These are phyloP conservation scores for Suillia variegata DNA, from an alignment of 2,888 invertebrate genomes.

Conservation along the genomic window DNA sequence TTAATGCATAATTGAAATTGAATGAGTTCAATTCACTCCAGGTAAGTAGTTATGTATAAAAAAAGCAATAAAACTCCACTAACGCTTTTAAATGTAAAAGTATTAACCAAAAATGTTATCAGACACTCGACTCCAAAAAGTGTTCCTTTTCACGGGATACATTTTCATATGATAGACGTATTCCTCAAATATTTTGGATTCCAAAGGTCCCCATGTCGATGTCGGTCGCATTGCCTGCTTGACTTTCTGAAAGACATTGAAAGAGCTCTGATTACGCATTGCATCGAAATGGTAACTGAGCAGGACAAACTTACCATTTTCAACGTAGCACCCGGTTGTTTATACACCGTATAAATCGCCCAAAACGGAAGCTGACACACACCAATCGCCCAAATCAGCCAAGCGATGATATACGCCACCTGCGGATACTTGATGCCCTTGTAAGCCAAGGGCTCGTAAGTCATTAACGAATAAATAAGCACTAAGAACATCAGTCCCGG, in stretches of 20 bases:
- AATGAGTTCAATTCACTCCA: too few species aligned
- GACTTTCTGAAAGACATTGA: slow-evolving; percentile 47
- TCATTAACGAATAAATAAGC: slow-evolving; percentile 71
- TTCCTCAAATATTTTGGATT: slow-evolving; percentile 59
- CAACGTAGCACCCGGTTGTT: slow-evolving; percentile 46
- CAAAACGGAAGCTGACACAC: slow-evolving; percentile 63
- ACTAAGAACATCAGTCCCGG: slow-evolving; percentile 74
- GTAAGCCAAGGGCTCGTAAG: slow-evolving; percentile 68
- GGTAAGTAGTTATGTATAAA: too few species aligned
- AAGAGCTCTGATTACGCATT: too few species aligned
- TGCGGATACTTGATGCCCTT: slow-evolving; percentile 67
- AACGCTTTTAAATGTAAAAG: too few species aligned
- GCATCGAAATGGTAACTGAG: not conserved
- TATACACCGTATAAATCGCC: slow-evolving; percentile 51
- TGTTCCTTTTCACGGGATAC: slow-evolving; percentile 12
- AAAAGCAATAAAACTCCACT: too few species aligned
- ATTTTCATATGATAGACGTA: slow-evolving; percentile 54
- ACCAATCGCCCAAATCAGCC: slow-evolving; percentile 63
- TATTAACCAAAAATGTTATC: slow-evolving; percentile 56
- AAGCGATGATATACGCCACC: slow-evolving; percentile 65
- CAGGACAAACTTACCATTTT: slow-evolving; percentile 29
- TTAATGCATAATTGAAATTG: too few species aligned
- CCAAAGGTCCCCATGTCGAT: slow-evolving; percentile 53
- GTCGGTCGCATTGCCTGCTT: slow-evolving; percentile 46
- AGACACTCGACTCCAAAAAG: slow-evolving; percentile 34